phyloP scores from a whole-genome alignment of 2,797 vertebrate genomes.

The Leptoclinus maculatus region DNA sequence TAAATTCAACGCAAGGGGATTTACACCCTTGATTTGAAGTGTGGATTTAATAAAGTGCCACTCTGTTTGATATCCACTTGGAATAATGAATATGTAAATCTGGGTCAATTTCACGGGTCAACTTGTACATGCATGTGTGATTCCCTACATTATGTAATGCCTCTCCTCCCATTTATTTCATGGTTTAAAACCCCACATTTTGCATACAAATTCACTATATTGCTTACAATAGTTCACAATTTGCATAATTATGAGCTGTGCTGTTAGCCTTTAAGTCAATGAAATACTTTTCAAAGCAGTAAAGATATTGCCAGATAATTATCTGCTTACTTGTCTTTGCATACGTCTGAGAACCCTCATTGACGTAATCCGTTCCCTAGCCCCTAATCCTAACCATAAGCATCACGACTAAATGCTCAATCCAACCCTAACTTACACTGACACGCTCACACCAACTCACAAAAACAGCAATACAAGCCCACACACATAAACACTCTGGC shows the following conservation, averaged over 20 bases:
- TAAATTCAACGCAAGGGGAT: neutral
- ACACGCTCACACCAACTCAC: too few relatives aligned
- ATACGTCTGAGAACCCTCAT: neutral
- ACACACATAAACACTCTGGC: neutral
- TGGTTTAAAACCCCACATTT: neutral
- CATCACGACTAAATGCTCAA: neutral
- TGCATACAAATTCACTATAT: neutral
- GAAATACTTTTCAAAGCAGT: too few relatives aligned
- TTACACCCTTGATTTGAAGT: neutral
- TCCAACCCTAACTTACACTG: neutral
- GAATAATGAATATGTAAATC: conserved; percentile 7
- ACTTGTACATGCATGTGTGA: neutral
- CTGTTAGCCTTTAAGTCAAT: too few relatives aligned
- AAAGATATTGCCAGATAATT: too few relatives aligned
- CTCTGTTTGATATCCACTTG: neutral
- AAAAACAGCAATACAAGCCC: neutral
- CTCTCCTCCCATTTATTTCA: neutral
- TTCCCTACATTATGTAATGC: neutral
- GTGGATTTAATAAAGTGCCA: neutral
- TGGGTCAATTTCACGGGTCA: conserved; percentile 1
- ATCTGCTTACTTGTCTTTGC: neutral
- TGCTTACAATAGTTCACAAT: neutral
- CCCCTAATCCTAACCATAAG: neutral
- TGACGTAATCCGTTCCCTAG: neutral
- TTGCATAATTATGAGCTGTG: neutral